phyloP scores from a whole-genome alignment of 1,140 invertebrate genomes.

The Aethina tumida region DNA sequence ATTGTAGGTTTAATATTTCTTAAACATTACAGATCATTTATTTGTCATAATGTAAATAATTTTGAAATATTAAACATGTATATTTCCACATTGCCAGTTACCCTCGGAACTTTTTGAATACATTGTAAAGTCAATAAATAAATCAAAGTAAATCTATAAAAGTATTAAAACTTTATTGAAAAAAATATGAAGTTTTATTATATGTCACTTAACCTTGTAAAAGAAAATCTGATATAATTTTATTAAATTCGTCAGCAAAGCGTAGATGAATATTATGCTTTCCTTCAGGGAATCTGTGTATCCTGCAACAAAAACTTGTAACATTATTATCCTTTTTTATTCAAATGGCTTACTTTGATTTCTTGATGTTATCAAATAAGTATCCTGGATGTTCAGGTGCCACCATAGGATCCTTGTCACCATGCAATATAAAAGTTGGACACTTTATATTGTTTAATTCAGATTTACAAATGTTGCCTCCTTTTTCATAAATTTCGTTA shows the following conservation, averaged over 20 bases:
- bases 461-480: slow-evolving; percentile 62
- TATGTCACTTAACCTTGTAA: slow-evolving; percentile 17
- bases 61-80: too few relatives aligned
- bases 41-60: too few relatives aligned
- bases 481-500: slow-evolving; percentile 44
- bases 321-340: too few relatives aligned
- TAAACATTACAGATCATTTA: too few relatives aligned
- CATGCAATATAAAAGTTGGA: slow-evolving; percentile 72
- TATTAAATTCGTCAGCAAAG: slow-evolving; percentile 73
- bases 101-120: too few relatives aligned
- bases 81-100: too few relatives aligned
- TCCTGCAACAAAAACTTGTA: slow-evolving; percentile 37
- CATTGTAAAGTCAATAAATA: too few relatives aligned
- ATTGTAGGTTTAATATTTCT: too few relatives aligned
- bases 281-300: slow-evolving; percentile 66
- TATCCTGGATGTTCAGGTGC: slow-evolving; percentile 58
- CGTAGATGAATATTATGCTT: slow-evolving; percentile 77
- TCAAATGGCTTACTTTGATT: too few relatives aligned
- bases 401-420: slow-evolving; percentile 71
- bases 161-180: too few relatives aligned
- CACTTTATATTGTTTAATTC: slow-evolving; percentile 53
- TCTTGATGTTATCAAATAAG: slow-evolving; percentile 58
- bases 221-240: slow-evolving; percentile 61
- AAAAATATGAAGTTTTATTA: slow-evolving; percentile 29
- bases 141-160: too few relatives aligned